Conservation (phyloP, 2,888 invertebrate genomes). For the Pachydiplax longipennis region DNA sequence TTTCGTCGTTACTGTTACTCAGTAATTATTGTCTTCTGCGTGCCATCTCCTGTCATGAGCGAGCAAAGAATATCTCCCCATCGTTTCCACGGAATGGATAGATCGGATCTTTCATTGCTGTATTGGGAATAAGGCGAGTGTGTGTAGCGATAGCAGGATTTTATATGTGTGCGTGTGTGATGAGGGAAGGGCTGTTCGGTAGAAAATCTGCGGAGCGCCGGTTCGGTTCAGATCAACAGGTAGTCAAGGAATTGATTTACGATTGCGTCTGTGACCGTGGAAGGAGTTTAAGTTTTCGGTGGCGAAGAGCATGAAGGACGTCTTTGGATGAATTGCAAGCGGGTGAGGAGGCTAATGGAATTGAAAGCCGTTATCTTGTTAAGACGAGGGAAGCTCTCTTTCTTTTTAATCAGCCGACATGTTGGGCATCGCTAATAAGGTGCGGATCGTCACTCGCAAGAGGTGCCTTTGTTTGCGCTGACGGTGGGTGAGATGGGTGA, state of each 20-base stretch:
- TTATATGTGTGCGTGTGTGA: not conserved
- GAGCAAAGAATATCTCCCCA: not conserved
- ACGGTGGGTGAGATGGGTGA: no score
- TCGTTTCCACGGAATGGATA: not conserved
- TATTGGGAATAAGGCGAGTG: not conserved
- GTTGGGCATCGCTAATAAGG: no score
- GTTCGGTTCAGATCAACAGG: constrained; percentile 38
- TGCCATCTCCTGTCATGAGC: no score
- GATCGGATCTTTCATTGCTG: not conserved
- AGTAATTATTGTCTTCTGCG: no score
- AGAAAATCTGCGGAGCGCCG: not conserved
- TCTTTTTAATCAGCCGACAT: no score
- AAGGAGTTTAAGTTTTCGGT: constrained; percentile 28
- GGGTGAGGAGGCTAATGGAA: not conserved
- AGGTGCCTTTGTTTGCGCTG: no score
- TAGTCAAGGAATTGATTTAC: constrained; percentile 42
- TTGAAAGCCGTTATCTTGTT: not conserved
- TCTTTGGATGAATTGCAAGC: not conserved
- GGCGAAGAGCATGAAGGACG: not conserved
- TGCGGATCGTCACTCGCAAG: no score
- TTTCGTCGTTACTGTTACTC: no score
- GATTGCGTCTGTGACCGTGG: constrained; percentile 34
- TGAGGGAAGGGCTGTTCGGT: not conserved
- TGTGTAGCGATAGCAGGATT: not conserved
- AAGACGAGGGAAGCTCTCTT: no score